Percentiles rank a stretch among this genome's conserved stretches.
These are phyloP conservation scores for Crenuchus spilurus DNA, from an alignment of 2,797 vertebrate species.

Conservation along the genomic window DNA sequence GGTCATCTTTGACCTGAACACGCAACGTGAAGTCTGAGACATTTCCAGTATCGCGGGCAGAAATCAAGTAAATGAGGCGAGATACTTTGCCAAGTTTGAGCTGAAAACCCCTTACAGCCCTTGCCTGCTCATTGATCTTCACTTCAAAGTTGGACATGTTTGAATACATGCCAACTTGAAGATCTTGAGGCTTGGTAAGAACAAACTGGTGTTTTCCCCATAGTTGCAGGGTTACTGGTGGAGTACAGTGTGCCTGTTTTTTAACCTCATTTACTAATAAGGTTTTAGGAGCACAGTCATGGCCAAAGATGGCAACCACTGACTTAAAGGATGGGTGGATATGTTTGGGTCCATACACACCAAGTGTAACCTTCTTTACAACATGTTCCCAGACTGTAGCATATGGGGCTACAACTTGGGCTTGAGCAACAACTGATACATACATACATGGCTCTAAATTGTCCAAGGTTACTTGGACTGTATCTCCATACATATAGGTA, in stretches of 20 bases:
- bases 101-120: slow-evolving; percentile 89
- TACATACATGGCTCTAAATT: slow-evolving; percentile 96
- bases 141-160: slow-evolving; percentile 94
- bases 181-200: slow-evolving; percentile 87
- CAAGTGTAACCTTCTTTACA: slow-evolving; percentile 90
- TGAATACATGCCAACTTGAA: slow-evolving; percentile 89
- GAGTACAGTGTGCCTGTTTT: slow-evolving; percentile 76
- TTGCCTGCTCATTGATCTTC: slow-evolving; percentile 82
- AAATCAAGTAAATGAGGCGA: slow-evolving; percentile 87
- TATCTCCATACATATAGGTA: slow-evolving; percentile 85
- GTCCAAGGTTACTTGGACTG: slow-evolving; percentile 87
- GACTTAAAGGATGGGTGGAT: slow-evolving; percentile 96
- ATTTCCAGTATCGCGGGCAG: slow-evolving; percentile 80
- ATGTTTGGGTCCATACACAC: slow-evolving; percentile 94
- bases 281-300: slow-evolving; percentile 91
- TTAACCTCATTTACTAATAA: slow-evolving; percentile 88
- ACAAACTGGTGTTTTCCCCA: slow-evolving; percentile 96
- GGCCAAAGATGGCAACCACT: slow-evolving; percentile 91
- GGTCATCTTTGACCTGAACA: slow-evolving; percentile 90
- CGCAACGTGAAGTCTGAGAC: slow-evolving; percentile 91
- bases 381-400: slow-evolving; percentile 93
- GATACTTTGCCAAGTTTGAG: slow-evolving; percentile 94
- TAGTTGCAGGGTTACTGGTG: slow-evolving; percentile 89
- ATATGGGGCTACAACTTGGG: slow-evolving; percentile 79
- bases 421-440: slow-evolving; percentile 85